These are phyloP conservation scores for Melanotaenia duboulayi DNA, from an alignment of 2,113 vertebrate species.

Conservation along the genomic window DNA sequence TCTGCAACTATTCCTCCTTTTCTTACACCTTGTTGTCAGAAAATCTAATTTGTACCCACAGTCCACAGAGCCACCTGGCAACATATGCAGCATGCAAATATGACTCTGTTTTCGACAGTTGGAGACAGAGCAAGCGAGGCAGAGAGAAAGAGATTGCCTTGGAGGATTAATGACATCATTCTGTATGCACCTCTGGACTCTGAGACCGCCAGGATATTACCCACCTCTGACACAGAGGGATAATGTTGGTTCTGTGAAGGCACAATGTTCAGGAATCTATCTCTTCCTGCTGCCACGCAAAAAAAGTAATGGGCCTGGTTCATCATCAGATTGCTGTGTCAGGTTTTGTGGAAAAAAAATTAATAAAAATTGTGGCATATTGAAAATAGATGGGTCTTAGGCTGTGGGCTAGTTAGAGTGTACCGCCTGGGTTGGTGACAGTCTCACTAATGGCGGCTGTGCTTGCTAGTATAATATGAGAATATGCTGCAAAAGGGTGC, in stretches of 20 bases:
- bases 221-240: constrained; percentile 99
- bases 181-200: constrained; percentile 90
- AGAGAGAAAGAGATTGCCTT: constrained; percentile 89
- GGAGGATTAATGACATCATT: constrained; percentile 99
- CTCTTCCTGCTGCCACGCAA: constrained; percentile 89
- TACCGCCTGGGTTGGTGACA: constrained; percentile 55
- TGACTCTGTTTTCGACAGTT: constrained; percentile 76
- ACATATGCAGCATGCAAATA: constrained; percentile 99
- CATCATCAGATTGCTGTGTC: constrained; percentile 98
- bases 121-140: constrained; percentile 54
- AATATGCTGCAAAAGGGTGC: constrained; percentile 34
- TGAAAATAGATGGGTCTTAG: constrained; percentile 71
- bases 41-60: constrained; percentile 97
- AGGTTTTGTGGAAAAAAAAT: constrained; percentile 88
- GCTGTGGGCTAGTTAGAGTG: constrained; percentile 63
- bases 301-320: constrained; percentile 91
- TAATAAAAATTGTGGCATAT: constrained; percentile 89
- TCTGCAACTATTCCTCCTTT: constrained; percentile 54
- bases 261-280: constrained; percentile 91
- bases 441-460: constrained; percentile 60
- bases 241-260: constrained; percentile 98
- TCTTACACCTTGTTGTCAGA: constrained; percentile 94
- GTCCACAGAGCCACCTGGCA: constrained; percentile 91
- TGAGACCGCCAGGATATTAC: constrained; percentile 94
- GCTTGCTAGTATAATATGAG: constrained; percentile 38